Conservation (phyloP, 2,888 invertebrate genomes). For the Ptycholaimellus sp. region DNA sequence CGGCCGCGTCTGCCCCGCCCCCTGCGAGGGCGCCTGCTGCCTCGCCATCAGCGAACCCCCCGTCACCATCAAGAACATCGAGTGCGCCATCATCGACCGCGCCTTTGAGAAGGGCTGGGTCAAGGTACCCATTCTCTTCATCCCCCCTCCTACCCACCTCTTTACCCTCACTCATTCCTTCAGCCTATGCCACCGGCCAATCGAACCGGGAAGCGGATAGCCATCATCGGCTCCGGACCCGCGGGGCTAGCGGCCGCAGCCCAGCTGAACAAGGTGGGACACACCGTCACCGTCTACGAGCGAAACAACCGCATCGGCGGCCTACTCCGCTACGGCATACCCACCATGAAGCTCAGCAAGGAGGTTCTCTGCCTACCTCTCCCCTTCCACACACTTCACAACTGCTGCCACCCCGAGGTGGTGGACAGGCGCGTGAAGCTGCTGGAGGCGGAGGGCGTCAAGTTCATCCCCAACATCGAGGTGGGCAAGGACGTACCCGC, state of each 20-base stretch:
- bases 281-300: conserved; percentile 83
- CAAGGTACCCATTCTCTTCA: no score
- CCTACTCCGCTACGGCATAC: conserved; percentile 84
- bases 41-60: conserved; percentile 78
- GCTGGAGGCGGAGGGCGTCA: conserved; percentile 62
- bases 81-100: conserved; percentile 91
- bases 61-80: conserved; percentile 96
- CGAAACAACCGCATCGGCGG: conserved; percentile 85
- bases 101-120: conserved; percentile 92
- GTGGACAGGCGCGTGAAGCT: conserved; percentile 66
- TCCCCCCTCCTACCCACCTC: background rate
- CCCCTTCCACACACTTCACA: background rate
- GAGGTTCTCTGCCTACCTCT: conserved; percentile 34
- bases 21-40: conserved; percentile 94
- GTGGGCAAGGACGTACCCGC: conserved; percentile 72
- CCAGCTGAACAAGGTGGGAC: conserved; percentile 84
- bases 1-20: conserved; percentile 59
- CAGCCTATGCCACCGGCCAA: conserved; percentile 47
- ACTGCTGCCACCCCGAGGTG: no score
- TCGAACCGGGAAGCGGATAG: conserved; percentile 56
- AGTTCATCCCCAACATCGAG: conserved; percentile 62
- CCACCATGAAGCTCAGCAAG: conserved; percentile 92
- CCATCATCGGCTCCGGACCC: conserved; percentile 68
- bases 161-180: background rate
- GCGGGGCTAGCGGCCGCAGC: conserved; percentile 79